Conservation (phyloP, 2,113 vertebrate species). For the Alexandromys fortis region DNA sequence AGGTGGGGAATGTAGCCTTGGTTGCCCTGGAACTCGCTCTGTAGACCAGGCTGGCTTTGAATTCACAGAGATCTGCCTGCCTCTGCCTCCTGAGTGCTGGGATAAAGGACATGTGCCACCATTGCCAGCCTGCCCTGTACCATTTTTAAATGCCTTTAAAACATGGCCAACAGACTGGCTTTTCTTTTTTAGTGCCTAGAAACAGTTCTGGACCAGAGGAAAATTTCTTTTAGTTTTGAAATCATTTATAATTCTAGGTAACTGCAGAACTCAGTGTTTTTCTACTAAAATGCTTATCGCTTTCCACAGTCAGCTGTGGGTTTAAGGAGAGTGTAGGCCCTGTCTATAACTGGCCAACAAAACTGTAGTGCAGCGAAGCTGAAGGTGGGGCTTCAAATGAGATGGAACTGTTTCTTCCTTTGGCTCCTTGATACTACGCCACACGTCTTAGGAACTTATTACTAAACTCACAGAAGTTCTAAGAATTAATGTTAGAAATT, state of each 20-base stretch:
- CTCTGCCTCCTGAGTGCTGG: background rate
- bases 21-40: background rate
- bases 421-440: slow-evolving; percentile 15
- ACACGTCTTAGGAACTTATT: background rate
- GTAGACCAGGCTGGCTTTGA: background rate
- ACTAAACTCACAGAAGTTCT: slow-evolving; percentile 8
- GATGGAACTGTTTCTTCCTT: background rate
- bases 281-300: background rate
- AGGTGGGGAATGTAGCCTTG: too few species aligned
- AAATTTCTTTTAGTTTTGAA: slow-evolving; percentile 35
- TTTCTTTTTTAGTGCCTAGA: slow-evolving; percentile 30
- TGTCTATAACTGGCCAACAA: background rate
- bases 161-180: background rate
- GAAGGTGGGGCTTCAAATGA: background rate
- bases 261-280: slow-evolving; percentile 25
- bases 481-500: slow-evolving; percentile 6
- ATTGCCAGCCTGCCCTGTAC: background rate
- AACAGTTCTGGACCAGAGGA: slow-evolving; percentile 8
- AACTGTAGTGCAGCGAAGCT: background rate
- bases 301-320: background rate
- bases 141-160: slow-evolving; percentile 31
- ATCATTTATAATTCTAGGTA: slow-evolving; percentile 36
- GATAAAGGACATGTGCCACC: background rate
- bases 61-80: background rate
- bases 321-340: background rate